Percentiles rank a stretch among this genome's conserved stretches.
Evolutionary conservation across 2,797 vertebrate species (phyloP).

Genomic region (Alouatta caraya): DNA sequence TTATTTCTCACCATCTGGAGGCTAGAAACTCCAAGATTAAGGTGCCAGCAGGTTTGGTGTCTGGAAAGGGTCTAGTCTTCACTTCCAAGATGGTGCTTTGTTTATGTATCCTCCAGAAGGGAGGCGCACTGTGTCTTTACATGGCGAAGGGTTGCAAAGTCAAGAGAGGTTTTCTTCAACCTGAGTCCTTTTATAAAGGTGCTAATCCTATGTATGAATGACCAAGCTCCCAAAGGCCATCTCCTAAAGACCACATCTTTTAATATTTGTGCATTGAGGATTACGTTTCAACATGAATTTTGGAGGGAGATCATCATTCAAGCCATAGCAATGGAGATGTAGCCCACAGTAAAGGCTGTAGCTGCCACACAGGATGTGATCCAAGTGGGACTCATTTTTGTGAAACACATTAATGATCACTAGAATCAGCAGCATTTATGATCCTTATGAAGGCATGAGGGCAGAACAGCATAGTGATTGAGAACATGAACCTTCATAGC

Average conservation of each 20-base stretch:
- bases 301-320: background rate
- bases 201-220: background rate
- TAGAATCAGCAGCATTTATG: background rate
- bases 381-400: background rate
- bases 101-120: background rate
- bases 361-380: background rate
- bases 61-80: background rate
- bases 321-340: background rate
- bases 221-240: background rate
- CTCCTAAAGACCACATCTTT: background rate
- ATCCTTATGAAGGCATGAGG: background rate
- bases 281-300: background rate
- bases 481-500: background rate
- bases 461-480: background rate
- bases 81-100: background rate
- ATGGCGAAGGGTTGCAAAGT: background rate
- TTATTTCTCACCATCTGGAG: background rate
- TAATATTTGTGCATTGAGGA: background rate
- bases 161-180: background rate
- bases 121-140: background rate
- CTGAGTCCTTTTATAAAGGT: background rate
- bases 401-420: background rate
- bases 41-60: background rate
- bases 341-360: background rate
- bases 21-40: background rate